Conservation (phyloP, 2,113 vertebrate genomes). For the Phainopepla nitens region DNA sequence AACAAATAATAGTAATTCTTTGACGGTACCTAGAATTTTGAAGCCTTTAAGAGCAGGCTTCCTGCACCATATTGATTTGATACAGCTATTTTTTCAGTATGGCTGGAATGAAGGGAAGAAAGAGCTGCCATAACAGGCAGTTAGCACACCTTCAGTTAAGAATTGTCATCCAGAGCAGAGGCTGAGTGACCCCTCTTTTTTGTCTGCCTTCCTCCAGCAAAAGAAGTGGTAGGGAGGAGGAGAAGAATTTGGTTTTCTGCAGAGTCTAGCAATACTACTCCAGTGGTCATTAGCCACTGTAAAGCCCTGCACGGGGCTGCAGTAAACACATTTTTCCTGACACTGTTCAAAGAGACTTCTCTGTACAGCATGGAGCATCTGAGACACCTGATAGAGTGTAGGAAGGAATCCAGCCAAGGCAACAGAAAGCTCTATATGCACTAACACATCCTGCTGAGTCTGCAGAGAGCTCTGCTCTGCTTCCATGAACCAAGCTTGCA, state of each 20-base stretch:
- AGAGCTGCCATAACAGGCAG: neutral
- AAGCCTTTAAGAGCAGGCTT: conserved; percentile 35
- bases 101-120: neutral
- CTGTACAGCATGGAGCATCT: neutral
- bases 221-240: neutral
- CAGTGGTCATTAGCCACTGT: neutral
- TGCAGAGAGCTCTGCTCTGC: neutral
- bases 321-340: neutral
- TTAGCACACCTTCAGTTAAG: neutral
- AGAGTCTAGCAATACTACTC: neutral
- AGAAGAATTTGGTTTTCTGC: neutral
- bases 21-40: neutral
- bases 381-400: neutral
- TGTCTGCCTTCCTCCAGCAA: neutral
- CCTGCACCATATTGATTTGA: neutral
- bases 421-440: neutral
- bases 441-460: neutral
- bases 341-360: neutral
- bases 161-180: neutral
- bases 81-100: neutral
- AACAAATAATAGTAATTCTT: conserved; percentile 48
- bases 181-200: neutral
- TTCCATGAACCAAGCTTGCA: neutral
- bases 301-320: neutral
- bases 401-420: conserved; percentile 19